Evolutionary conservation across 2,888 invertebrate genomes (phyloP).

Genomic region (Tetheella fluctuosa): DNA sequence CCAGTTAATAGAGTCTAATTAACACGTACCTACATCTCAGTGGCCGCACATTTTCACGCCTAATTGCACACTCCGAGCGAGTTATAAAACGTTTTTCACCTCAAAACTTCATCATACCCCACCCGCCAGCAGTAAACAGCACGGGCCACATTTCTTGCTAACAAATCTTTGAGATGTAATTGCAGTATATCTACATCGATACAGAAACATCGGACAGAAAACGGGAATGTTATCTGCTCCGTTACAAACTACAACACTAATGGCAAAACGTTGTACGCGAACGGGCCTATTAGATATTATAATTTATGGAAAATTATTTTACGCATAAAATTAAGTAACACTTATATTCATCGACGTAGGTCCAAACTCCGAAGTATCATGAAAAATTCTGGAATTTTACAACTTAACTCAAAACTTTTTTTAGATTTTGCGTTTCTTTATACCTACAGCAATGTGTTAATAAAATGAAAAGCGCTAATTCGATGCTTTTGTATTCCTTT

Average conservation of each 20-base stretch:
- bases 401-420: not conserved
- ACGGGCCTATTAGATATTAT: conserved; percentile 42
- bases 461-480: not conserved
- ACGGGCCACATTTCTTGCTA: conserved; percentile 51
- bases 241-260: conserved; percentile 70
- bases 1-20: no score
- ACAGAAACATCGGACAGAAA: conserved; percentile 51
- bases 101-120: not conserved
- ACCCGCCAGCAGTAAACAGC: conserved; percentile 25
- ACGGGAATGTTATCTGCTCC: conserved; percentile 67
- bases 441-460: not conserved
- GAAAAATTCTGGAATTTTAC: not conserved
- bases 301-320: conserved; percentile 45
- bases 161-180: conserved; percentile 75
- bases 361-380: not conserved
- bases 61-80: no score
- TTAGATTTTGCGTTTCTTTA: not conserved
- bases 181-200: conserved; percentile 65
- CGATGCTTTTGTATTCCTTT: not conserved
- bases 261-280: conserved; percentile 66
- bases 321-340: conserved; percentile 30
- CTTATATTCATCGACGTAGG: not conserved
- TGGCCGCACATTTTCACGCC: no score
- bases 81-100: no score
- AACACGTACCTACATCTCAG: no score